Evolutionary conservation across 1,140 invertebrate species (phyloP), one percentile per base, ranked within the genome.

Genomic region (Ladona fulva): DNA sequence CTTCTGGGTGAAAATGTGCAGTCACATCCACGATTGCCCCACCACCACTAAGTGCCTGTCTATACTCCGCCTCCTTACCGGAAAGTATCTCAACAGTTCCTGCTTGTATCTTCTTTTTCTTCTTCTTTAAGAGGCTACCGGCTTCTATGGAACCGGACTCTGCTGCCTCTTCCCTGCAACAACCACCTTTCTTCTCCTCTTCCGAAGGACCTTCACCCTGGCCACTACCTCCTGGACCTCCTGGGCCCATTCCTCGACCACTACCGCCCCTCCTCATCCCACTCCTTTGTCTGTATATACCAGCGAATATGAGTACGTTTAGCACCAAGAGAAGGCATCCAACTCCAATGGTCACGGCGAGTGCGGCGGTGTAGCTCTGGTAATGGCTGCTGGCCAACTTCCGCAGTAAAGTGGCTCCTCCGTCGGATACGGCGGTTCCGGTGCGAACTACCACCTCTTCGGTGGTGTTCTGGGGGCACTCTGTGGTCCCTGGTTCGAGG

Each of bases 251-350:
- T 92, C 81, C 81, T 93, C 92, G 80, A 93, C 92, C 82, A 92
- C 86, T 81, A 77, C 85, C 86, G 75, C 87, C 84, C 74, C 77
- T 75, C 76, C 89, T 84, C 75, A 83, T 83, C 42, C 92, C 89
- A 81, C 95, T 93, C 11, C 95, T 89, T 83, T 97, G 94, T 82
- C 97, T 95, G 83, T 97, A 97, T 66, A 98, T 95, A 42, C 95
- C 95, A 44, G 95, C 95, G 82, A 98, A 97, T 76, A 98, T 96
- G 0, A 98, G 88, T 10, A 97, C 91, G 84, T 99, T 98, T 1
- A 98, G 88, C 11, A 98, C 88, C 5, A 99, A 87, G 10, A 94
- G 86, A 78, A 94, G 94, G 79, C 93, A 96, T 0, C 97, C 97
- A 1, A 98, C 93, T 0, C 94, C 95, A 77, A 98, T 95, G 0